phyloP scores from a whole-genome alignment of 1,140 invertebrate genomes.

The Drosophila tropicalis region DNA sequence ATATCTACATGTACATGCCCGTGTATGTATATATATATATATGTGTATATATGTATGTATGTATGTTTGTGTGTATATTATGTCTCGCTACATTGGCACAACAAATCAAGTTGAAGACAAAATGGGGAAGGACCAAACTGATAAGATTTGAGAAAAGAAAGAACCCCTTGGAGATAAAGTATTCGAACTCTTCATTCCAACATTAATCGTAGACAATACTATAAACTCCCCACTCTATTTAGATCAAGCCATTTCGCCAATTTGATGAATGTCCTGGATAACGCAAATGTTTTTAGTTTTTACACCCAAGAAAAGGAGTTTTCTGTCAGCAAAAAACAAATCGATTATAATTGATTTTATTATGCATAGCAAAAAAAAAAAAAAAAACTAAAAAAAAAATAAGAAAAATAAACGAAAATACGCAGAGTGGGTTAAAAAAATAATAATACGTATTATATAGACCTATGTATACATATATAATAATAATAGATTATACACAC shows the following conservation, averaged over 20 bases:
- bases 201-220: no score
- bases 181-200: no score
- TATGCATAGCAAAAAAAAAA: slow-evolving; percentile 35
- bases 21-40: slow-evolving; percentile 39
- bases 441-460: slow-evolving; percentile 53
- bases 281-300: no score
- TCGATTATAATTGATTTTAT: slow-evolving; percentile 36
- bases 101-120: slow-evolving; percentile 17
- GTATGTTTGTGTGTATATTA: slow-evolving; percentile 27
- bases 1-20: slow-evolving; percentile 31
- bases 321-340: not conserved
- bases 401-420: slow-evolving; percentile 38
- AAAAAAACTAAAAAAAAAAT: slow-evolving; percentile 29
- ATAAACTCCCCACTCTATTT: no score
- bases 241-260: no score
- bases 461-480: no score
- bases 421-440: slow-evolving; percentile 48
- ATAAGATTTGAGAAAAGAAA: not conserved
- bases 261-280: no score
- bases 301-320: no score
- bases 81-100: slow-evolving; percentile 43
- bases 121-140: not conserved
- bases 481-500: slow-evolving; percentile 67
- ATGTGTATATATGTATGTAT: slow-evolving; percentile 43
- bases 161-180: not conserved